Evolutionary conservation across 2,888 invertebrate genomes (phyloP).

Genomic region (Sinotaia quadrata): DNA sequence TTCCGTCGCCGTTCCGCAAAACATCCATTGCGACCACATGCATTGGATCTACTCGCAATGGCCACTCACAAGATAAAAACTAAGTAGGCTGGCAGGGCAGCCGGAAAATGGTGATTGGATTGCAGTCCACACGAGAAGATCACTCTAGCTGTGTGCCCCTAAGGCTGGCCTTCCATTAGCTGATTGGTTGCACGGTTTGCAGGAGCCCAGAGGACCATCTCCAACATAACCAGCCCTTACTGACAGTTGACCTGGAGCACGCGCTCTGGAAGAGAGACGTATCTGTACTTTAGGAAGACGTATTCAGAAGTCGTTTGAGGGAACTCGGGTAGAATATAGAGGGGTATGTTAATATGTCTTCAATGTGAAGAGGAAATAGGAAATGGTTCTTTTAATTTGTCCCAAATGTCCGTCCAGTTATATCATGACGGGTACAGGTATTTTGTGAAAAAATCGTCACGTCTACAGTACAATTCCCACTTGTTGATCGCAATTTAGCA

Average conservation of each 20-base stretch:
- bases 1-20: not conserved
- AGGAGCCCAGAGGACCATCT: not conserved
- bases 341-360: no score
- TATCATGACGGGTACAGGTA: no score
- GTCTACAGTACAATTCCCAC: no score
- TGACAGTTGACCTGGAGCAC: not conserved
- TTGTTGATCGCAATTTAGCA: no score
- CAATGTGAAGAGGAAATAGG: no score
- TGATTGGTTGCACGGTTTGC: conserved; percentile 26
- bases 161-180: conserved; percentile 21
- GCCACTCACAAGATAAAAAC: not conserved
- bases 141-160: not conserved
- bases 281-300: no score
- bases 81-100: not conserved
- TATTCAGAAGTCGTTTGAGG: no score
- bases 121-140: not conserved
- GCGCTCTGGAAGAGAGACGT: no score
- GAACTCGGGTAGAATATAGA: no score
- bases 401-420: no score
- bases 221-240: not conserved
- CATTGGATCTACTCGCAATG: not conserved
- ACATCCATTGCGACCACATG: not conserved
- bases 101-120: conserved; percentile 23
- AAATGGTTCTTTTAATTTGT: no score
- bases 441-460: no score